Evolutionary conservation across 2,797 vertebrate genomes (phyloP).

Genomic region (Remorina albescens): DNA sequence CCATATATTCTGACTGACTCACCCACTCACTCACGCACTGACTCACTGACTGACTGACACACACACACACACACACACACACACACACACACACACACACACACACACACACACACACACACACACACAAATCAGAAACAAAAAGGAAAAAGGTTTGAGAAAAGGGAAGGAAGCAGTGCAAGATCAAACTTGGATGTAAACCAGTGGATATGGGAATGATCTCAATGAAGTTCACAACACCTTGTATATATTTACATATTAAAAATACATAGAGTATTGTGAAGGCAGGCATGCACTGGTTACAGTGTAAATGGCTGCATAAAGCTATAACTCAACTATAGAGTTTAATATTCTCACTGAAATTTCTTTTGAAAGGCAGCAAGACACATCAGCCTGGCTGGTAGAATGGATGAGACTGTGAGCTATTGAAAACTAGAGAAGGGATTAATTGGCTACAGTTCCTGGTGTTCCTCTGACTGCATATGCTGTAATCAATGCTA

Average conservation of each 20-base stretch:
- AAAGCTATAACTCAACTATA: not conserved
- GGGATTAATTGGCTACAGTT: constrained; percentile 13
- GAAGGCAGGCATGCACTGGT: not conserved
- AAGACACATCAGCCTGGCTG: not conserved
- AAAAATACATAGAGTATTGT: too few relatives aligned
- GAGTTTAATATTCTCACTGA: not conserved
- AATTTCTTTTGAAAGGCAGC: too few relatives aligned
- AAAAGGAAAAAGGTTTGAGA: not conserved
- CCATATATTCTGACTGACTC: too few relatives aligned
- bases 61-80: not conserved
- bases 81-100: too few relatives aligned
- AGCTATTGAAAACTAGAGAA: constrained; percentile 13
- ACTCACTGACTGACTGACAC: too few relatives aligned
- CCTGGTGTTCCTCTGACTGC: constrained; percentile 25
- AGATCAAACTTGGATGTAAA: not conserved
- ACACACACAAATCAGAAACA: not conserved
- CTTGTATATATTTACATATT: not conserved
- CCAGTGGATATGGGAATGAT: not conserved
- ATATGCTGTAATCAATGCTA: constrained; percentile 38
- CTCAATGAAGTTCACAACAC: not conserved
- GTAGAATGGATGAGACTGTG: not conserved
- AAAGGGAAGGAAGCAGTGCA: not conserved
- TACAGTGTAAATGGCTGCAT: not conserved
- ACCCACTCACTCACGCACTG: too few relatives aligned
- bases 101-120: not conserved